phyloP scores from a whole-genome alignment of 2,797 vertebrate genomes.

The Dallia pectoralis region DNA sequence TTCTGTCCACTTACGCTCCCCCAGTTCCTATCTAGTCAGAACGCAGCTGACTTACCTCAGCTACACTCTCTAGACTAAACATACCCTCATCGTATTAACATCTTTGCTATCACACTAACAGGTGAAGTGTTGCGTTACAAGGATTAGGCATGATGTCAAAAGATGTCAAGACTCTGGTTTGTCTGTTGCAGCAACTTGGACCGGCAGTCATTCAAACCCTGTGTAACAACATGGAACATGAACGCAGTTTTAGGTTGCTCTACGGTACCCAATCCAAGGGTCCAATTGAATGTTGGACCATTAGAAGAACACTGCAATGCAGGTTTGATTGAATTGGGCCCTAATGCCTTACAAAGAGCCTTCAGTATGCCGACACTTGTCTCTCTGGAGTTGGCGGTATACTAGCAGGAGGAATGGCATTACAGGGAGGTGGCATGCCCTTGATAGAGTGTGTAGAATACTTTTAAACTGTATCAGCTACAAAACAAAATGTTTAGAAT shows the following conservation, averaged over 20 bases:
- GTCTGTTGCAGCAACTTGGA: neutral
- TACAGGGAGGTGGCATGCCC: slow-evolving; percentile 33
- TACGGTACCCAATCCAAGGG: too few species aligned
- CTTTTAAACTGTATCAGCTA: too few species aligned
- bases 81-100: slow-evolving; percentile 22
- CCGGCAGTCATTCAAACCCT: too few species aligned
- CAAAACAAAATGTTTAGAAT: too few species aligned
- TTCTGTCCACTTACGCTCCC: neutral
- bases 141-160: neutral
- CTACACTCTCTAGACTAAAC: neutral
- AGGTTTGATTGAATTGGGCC: too few species aligned
- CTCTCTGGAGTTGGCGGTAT: neutral
- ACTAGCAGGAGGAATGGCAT: neutral
- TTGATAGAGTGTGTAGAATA: too few species aligned
- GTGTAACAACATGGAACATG: too few species aligned
- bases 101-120: neutral
- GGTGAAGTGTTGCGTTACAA: slow-evolving; percentile 34
- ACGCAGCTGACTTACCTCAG: neutral
- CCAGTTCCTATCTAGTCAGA: neutral
- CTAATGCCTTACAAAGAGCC: neutral
- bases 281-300: too few species aligned
- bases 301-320: too few species aligned
- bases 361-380: neutral
- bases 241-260: too few species aligned
- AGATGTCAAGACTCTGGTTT: neutral